Conservation (phyloP, 2,888 invertebrate genomes). For the Ophonus ardosiacus region DNA sequence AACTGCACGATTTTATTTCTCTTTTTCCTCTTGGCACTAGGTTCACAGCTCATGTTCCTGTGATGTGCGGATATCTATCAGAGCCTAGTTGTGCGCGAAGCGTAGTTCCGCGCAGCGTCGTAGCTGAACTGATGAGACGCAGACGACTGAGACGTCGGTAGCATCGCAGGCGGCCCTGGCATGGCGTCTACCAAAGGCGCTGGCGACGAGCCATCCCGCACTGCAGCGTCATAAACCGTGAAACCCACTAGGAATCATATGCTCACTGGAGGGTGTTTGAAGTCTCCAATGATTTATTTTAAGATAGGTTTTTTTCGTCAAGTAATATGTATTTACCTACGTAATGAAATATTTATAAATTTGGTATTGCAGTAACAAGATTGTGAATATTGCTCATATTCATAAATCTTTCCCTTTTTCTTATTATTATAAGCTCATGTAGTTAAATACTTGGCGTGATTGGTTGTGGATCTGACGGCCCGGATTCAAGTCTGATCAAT, state of each 20-base stretch:
- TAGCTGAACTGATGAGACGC: slow-evolving; percentile 44
- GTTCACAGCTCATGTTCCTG: slow-evolving; percentile 2
- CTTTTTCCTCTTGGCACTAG: background rate
- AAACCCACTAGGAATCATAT: background rate
- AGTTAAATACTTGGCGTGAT: no score
- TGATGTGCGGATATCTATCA: slow-evolving; percentile 15
- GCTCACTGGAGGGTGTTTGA: background rate
- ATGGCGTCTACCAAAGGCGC: background rate
- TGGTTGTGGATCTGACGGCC: no score
- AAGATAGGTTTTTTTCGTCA: no score
- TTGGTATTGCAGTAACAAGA: no score
- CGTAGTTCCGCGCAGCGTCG: slow-evolving; percentile 21
- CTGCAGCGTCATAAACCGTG: background rate
- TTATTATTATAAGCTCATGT: no score
- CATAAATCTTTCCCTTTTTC: no score
- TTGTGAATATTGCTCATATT: no score
- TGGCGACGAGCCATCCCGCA: background rate
- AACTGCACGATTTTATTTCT: no score
- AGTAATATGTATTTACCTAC: no score
- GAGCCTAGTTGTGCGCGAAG: slow-evolving; percentile 40
- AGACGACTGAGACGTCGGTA: background rate
- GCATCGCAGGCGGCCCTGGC: background rate
- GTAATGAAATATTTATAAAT: no score
- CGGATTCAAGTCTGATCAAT: no score
- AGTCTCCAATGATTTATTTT: no score